A percentile compares a stretch with the other conserved stretches of the same genome.
Evolutionary conservation across 1,140 invertebrate species (phyloP).

Genomic region (Leptinotarsa lineolata): DNA sequence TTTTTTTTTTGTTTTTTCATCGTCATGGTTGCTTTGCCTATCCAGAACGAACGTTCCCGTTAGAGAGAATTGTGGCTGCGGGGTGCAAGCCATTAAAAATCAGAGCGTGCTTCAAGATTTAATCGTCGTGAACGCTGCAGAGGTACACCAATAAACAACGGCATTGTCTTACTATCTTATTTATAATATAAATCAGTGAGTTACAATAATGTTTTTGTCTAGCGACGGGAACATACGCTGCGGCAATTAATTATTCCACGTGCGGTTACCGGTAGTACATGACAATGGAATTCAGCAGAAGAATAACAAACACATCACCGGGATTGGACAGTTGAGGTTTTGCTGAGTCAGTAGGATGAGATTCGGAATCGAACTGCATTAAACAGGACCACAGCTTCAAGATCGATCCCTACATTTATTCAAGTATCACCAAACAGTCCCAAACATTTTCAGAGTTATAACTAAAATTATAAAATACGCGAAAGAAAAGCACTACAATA

Average conservation of each 20-base stretch:
- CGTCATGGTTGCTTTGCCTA: conserved; percentile 1
- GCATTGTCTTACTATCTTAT: conserved; percentile 14
- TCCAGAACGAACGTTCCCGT: conserved; percentile 4
- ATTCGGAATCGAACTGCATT: too few relatives aligned
- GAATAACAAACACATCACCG: conserved; percentile 2
- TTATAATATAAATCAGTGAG: conserved; percentile 18
- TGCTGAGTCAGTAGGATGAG: neutral
- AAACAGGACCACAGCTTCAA: too few relatives aligned
- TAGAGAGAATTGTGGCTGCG: conserved; percentile 10
- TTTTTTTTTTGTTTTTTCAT: neutral
- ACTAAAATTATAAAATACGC: too few relatives aligned
- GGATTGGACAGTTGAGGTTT: neutral
- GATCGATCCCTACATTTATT: too few relatives aligned
- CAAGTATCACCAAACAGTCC: too few relatives aligned
- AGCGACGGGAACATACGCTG: conserved; percentile 11
- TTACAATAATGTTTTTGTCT: conserved; percentile 18
- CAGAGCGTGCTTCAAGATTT: conserved; percentile 13
- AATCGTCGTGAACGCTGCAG: conserved; percentile 7
- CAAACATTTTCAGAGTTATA: too few relatives aligned
- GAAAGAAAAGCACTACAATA: too few relatives aligned
- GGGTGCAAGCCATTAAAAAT: conserved; percentile 15
- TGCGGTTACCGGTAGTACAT: conserved; percentile 11
- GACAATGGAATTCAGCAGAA: neutral
- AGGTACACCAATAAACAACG: conserved; percentile 17
- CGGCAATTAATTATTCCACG: conserved; percentile 9